Conservation (phyloP, 2,888 invertebrate genomes). For the Neoascia interrupta region DNA sequence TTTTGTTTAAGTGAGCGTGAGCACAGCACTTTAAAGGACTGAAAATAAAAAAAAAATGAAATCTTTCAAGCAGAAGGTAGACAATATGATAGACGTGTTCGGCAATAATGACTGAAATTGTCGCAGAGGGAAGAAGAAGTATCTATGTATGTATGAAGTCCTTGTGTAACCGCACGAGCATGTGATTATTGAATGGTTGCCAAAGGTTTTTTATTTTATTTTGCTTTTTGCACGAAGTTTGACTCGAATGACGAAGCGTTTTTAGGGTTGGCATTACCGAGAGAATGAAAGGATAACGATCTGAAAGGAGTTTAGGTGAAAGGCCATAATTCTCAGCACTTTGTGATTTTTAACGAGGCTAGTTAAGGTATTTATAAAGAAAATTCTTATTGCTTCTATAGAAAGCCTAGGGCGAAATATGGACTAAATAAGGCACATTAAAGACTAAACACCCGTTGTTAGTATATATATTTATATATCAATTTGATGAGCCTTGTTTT, state of each 20-base stretch:
- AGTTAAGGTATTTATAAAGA: too few species aligned
- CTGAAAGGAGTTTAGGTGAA: neutral
- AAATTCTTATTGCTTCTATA: too few species aligned
- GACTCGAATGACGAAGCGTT: slow-evolving; percentile 25
- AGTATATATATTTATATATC: too few species aligned
- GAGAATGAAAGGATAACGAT: slow-evolving; percentile 16
- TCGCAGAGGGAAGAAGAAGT: neutral
- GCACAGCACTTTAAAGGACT: slow-evolving; percentile 20
- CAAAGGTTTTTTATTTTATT: slow-evolving; percentile 13
- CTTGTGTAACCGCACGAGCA: slow-evolving; percentile 7
- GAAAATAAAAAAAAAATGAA: slow-evolving; percentile 22
- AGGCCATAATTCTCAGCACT: too few species aligned
- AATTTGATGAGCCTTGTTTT: too few species aligned
- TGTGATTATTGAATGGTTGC: slow-evolving; percentile 39
- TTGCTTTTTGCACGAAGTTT: slow-evolving; percentile 2
- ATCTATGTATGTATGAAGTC: too few species aligned
- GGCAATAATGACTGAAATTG: slow-evolving; percentile 9
- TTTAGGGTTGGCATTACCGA: neutral
- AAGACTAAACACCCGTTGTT: too few species aligned
- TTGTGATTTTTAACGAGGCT: too few species aligned
- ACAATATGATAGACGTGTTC: slow-evolving; percentile 9
- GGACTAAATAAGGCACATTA: too few species aligned
- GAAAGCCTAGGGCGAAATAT: too few species aligned
- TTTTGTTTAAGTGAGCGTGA: slow-evolving; percentile 46
- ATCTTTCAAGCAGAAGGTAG: neutral